These are phyloP conservation scores for Falco peregrinus DNA, from an alignment of 2,797 vertebrate species.

Conservation along the genomic window DNA sequence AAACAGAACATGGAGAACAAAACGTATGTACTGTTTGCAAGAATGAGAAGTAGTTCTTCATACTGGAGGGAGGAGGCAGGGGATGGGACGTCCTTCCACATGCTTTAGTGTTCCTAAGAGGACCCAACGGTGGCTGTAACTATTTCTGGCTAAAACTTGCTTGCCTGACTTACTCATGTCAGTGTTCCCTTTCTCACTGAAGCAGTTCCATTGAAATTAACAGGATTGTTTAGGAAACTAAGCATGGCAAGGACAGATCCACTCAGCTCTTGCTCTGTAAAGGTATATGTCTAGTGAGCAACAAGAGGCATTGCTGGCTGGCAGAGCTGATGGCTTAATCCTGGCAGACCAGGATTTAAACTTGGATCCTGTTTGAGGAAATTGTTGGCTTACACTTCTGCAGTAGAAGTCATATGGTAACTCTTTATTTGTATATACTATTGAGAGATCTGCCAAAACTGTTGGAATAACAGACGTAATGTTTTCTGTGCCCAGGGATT, in stretches of 20 bases:
- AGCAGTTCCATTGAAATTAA: neutral
- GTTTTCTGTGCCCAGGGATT: slow-evolving; percentile 87
- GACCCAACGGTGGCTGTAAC: neutral
- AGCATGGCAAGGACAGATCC: neutral
- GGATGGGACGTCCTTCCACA: neutral
- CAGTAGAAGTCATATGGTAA: neutral
- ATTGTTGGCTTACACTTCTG: neutral
- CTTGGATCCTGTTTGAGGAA: neutral
- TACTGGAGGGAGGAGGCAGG: neutral
- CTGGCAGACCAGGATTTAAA: neutral
- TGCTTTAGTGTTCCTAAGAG: neutral
- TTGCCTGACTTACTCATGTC: neutral
- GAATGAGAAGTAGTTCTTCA: neutral
- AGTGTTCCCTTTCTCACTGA: neutral
- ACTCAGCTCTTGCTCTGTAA: neutral
- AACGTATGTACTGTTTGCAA: neutral
- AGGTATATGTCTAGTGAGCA: neutral
- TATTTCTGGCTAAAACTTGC: neutral
- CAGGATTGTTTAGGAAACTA: neutral
- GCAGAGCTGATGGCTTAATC: neutral
- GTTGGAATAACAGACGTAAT: neutral
- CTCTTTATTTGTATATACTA: neutral
- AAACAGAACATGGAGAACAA: neutral
- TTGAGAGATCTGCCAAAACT: neutral
- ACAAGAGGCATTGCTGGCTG: neutral